A percentile compares a stretch with the other conserved stretches of the same genome.
Evolutionary conservation across 2,797 vertebrate species (phyloP).

Genomic region (Parambassis ranga): DNA sequence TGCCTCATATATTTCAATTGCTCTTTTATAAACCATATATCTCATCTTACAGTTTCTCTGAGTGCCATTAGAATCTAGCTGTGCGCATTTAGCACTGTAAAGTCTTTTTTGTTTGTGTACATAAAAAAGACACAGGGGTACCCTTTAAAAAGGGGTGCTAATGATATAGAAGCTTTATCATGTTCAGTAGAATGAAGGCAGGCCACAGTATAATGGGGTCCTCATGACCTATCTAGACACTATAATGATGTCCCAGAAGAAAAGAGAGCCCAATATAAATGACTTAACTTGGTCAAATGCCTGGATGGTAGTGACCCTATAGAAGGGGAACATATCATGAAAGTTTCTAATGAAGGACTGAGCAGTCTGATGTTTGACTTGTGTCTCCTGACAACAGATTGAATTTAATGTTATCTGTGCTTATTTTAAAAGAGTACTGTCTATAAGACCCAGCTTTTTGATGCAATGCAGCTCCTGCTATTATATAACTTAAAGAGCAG

Average conservation of each 20-base stretch:
- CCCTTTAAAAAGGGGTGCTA: constrained; percentile 20
- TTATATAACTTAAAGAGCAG: constrained; percentile 67
- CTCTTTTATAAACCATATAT: neutral
- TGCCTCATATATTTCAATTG: constrained; percentile 4
- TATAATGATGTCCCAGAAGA: constrained; percentile 68
- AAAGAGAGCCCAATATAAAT: constrained; percentile 24
- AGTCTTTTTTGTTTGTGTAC: constrained; percentile 2
- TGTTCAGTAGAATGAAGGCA: constrained; percentile 26
- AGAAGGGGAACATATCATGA: neutral
- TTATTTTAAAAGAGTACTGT: constrained; percentile 1
- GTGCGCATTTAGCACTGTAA: constrained; percentile 8
- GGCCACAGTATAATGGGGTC: constrained; percentile 37
- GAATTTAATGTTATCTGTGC: neutral
- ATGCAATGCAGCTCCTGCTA: constrained; percentile 67
- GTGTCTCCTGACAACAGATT: neutral
- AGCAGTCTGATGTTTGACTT: neutral
- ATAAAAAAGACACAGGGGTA: neutral
- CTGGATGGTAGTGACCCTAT: constrained; percentile 24
- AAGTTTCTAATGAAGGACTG: neutral
- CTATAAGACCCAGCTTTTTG: constrained; percentile 38
- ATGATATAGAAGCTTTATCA: constrained; percentile 44
- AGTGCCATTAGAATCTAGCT: constrained; percentile 5
- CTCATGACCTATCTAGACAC: constrained; percentile 64
- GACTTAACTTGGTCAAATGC: constrained; percentile 40
- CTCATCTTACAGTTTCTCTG: neutral